These are phyloP conservation scores for Chrysolophus pictus DNA, from an alignment of 2,797 vertebrate species.

Conservation along the genomic window DNA sequence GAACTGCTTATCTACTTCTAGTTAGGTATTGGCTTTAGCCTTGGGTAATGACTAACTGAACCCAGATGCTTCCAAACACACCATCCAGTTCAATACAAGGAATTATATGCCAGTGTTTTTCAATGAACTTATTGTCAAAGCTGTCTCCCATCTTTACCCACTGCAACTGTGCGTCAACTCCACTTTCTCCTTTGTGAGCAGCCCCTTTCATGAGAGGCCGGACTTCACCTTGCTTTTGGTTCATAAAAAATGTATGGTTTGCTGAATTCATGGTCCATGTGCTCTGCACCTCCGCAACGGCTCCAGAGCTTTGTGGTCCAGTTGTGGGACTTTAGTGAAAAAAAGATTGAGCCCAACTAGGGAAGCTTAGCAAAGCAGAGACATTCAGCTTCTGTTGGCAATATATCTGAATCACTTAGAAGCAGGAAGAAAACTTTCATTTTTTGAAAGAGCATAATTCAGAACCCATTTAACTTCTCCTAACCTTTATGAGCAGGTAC, in stretches of 20 bases:
- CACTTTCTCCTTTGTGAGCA: background rate
- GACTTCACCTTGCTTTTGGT: background rate
- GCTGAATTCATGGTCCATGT: background rate
- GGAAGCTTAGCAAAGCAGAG: background rate
- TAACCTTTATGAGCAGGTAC: slow-evolving; percentile 27
- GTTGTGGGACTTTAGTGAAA: background rate
- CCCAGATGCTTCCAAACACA: background rate
- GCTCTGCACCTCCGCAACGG: background rate
- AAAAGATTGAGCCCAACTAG: background rate
- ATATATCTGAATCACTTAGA: background rate
- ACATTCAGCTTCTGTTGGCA: background rate
- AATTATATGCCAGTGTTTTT: background rate
- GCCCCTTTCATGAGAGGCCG: background rate
- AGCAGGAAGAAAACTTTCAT: background rate
- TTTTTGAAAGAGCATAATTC: background rate
- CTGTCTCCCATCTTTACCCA: background rate
- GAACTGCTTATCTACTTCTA: background rate
- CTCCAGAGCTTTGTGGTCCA: background rate
- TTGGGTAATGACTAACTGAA: background rate
- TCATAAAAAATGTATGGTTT: background rate
- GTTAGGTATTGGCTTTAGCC: background rate
- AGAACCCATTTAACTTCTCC: slow-evolving; percentile 25
- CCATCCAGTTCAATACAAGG: background rate
- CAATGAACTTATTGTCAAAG: background rate
- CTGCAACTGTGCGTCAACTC: background rate